Base-by-base conservation (phyloP, 2,888 invertebrate species). In the Dryobotodes eremita region DNA sequence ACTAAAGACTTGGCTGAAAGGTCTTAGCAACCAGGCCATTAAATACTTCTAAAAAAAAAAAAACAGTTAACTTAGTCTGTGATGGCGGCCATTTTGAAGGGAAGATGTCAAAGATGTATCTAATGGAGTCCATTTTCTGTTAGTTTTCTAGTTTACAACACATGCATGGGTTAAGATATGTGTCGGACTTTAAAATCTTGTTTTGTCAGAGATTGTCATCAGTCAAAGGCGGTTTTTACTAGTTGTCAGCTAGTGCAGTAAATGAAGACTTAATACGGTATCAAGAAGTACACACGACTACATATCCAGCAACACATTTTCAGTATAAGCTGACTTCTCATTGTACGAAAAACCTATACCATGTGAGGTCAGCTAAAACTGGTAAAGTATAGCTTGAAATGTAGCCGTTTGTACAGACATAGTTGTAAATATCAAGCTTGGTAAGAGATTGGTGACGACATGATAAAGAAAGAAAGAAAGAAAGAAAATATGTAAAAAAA, bases 71-170 rank as follows among this genome's bases (percentile, higher is more conserved):
- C 23, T 61, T 13, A 42, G 15, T 0, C 8, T 26, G 36, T 1
- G 15, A 55, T 50, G 23, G 42, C 10, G 5, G 69, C 53, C 13
- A n/a, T 50, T 31, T 23, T 11, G 48, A 31, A 61, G 23, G 8
- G 6, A 15, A 31, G 7, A n/a, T 55, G 79, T 66, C 53, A 66
- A 48, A 65, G 5, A 80, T 36, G 31, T 53, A 50, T 57, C 10
- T 53, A 17, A 69, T 69, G 2, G 31, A 4, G 8, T 8, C 17
- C 57, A 17, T 55, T 57, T 55, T 36, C 3, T 53, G 23, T n/a
- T n/a, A 17, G 17, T 66, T 66, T 66, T 66, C 17, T n/a, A 17
- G 65, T 23, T 31, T 31, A 20, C 7, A 3, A 31, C 4, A 20
- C 48, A 20, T 11, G 11, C 6, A 10, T 11, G 36, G 6, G 13